These are phyloP conservation scores for Serranus cabrilla DNA, from an alignment of 2,797 vertebrate species.

Conservation along the genomic window DNA sequence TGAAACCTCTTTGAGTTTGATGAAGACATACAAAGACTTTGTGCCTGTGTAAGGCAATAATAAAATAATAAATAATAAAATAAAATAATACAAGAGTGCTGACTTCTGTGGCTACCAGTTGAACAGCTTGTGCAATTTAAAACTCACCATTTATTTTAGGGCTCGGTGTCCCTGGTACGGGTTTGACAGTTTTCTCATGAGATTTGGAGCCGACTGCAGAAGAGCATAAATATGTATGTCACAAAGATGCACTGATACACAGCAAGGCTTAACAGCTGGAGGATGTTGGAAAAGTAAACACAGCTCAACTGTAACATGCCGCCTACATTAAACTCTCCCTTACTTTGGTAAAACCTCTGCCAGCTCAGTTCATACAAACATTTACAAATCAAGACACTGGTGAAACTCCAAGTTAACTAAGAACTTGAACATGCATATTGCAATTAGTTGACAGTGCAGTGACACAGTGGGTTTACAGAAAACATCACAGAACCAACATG, in stretches of 20 bases:
- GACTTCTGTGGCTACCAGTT: constrained; percentile 15
- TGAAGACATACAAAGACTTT: not conserved
- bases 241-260: constrained; percentile 50
- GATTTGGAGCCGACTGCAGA: constrained; percentile 93
- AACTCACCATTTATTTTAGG: constrained; percentile 95
- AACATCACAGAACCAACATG: constrained; percentile 2
- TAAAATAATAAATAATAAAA: not conserved
- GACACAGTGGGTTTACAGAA: constrained; percentile 9
- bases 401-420: not conserved
- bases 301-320: constrained; percentile 34
- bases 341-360: constrained; percentile 25
- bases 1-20: not conserved
- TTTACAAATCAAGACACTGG: constrained; percentile 22
- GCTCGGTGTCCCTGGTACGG: constrained; percentile 91
- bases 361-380: constrained; percentile 23
- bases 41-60: not conserved
- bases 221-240: constrained; percentile 73
- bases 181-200: constrained; percentile 92
- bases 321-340: constrained; percentile 26
- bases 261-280: constrained; percentile 42
- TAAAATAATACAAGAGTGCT: not conserved
- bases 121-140: constrained; percentile 31
- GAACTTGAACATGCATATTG: constrained; percentile 15
- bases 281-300: constrained; percentile 49
- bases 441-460: constrained; percentile 6